A percentile compares a stretch with the other conserved stretches of the same genome.
Conservation (phyloP, 1,140 invertebrate species). For the Solenopsis invicta region DNA sequence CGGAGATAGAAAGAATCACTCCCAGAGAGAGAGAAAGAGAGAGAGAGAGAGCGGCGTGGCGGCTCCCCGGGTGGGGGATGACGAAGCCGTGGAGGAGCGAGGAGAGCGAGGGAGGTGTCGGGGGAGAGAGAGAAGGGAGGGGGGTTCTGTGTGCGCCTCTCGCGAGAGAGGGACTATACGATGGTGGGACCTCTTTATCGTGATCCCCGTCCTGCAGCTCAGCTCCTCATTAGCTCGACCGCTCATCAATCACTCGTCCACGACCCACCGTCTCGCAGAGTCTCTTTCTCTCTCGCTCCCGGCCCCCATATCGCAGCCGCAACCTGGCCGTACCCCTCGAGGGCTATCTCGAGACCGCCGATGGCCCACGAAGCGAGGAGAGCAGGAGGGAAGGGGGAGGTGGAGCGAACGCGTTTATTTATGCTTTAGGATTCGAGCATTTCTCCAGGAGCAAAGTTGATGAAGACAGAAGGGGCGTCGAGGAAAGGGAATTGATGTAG, state of each 20-base stretch:
- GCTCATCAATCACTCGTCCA: constrained; percentile 87
- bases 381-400: constrained; percentile 3
- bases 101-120: constrained; percentile 20
- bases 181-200: constrained; percentile 86
- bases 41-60: no score
- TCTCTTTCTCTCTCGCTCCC: constrained; percentile 60
- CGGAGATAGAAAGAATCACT: constrained; percentile 62
- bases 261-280: constrained; percentile 82
- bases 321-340: constrained; percentile 73
- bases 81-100: neutral
- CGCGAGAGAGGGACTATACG: constrained; percentile 70
- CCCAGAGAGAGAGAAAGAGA: constrained; percentile 16
- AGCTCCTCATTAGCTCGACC: constrained; percentile 86
- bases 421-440: constrained; percentile 47
- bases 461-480: constrained; percentile 35
- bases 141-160: constrained; percentile 76
- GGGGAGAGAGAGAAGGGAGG: constrained; percentile 60
- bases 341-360: constrained; percentile 75
- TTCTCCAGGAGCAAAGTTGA: constrained; percentile 48
- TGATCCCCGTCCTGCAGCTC: constrained; percentile 85
- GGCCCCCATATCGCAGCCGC: constrained; percentile 74
- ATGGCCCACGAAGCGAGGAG: constrained; percentile 39
- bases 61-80: neutral
- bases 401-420: constrained; percentile 50
- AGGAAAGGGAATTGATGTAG: neutral